Base-by-base conservation (phyloP, 2,797 vertebrate species). In the Hipposideros larvatus region DNA sequence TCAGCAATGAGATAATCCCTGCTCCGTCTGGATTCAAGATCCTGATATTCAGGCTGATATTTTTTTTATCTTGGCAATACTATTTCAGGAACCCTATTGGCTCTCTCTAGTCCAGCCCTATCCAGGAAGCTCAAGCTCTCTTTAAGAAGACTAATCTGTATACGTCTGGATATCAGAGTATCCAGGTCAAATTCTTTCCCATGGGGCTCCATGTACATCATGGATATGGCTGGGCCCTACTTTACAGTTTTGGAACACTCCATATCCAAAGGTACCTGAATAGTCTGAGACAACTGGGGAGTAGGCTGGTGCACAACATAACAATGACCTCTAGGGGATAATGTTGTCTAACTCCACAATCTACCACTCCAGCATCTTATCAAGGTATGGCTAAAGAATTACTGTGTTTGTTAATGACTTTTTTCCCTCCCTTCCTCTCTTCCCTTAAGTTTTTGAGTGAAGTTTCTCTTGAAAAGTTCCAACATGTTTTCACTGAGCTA, bases 331-430 rank as follows among this genome's bases (percentile, higher is more conserved):
- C 61, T 28, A 95, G 90, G 18, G 70, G 94, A 41, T 66, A n/a
- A 71, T 84, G 70, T 75, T 97, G 65, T 63, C 87, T 61, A 95
- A 92, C 5, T 55, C 89, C 24, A 21, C 74, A 80, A 70, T 19
- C 46, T 68, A 34, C 63, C 16, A 51, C 43, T 51, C 37, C 7
- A 10, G n/a, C 55, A 55, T 51, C 55, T 53, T 2, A n/a, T 19
- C 16, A 6, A 8, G 26, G 4, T 21, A 13, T 37, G 26, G 21
- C 26, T 70, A 10, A 75, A 77, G 63, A 10, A 28, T 3, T 2
- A 43, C 15, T 51, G 34, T 74, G 31, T 74, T 1, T 79, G 13
- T 43, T 14, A 46, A 26, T 9, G 7, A 61, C 14, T 55, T 46
- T 73, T 71, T 73, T 93, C 4, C 43, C 48, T 53, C n/a, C 34